Conservation (phyloP, 2,888 invertebrate species). For the Syrista parreyssii region DNA sequence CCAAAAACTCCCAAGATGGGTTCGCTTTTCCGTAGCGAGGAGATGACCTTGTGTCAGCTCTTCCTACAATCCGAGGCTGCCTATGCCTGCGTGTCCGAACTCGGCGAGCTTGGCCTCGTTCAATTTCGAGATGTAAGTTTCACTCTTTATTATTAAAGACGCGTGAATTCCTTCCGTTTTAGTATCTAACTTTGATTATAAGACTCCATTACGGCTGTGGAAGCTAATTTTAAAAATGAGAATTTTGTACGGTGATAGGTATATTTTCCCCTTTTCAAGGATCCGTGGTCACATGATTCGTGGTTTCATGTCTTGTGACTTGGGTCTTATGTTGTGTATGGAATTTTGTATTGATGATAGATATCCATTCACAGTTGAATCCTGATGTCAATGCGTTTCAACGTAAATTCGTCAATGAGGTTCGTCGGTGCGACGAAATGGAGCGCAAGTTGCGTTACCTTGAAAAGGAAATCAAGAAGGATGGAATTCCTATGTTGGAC, state of each 20-base stretch:
- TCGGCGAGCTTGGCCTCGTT: conserved; percentile 96
- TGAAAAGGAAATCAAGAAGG: conserved; percentile 97
- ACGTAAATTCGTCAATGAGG: conserved; percentile 98
- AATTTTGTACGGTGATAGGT: neutral
- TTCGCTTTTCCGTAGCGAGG: conserved; percentile 95
- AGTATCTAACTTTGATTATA: neutral
- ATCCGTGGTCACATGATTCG: too few species aligned
- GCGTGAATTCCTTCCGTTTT: neutral
- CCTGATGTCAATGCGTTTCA: conserved; percentile 98
- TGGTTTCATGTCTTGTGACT: too few species aligned
- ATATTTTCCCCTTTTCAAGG: too few species aligned
- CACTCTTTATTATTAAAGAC: neutral
- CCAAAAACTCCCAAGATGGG: conserved; percentile 72
- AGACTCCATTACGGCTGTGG: neutral
- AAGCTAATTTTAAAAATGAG: neutral
- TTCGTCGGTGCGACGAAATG: conserved; percentile 98
- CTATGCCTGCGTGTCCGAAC: conserved; percentile 96
- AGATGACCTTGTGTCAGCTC: conserved; percentile 98
- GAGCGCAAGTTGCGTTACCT: conserved; percentile 95
- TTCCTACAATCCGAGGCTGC: conserved; percentile 99
- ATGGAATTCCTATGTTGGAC: conserved; percentile 96
- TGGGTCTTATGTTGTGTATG: too few species aligned
- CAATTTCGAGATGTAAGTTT: conserved; percentile 94
- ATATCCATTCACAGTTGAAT: conserved; percentile 77
- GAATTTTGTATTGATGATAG: too few species aligned